These are phyloP conservation scores for Ptiloglossa arizonensis DNA, from an alignment of 1,140 invertebrate species.

Conservation along the genomic window DNA sequence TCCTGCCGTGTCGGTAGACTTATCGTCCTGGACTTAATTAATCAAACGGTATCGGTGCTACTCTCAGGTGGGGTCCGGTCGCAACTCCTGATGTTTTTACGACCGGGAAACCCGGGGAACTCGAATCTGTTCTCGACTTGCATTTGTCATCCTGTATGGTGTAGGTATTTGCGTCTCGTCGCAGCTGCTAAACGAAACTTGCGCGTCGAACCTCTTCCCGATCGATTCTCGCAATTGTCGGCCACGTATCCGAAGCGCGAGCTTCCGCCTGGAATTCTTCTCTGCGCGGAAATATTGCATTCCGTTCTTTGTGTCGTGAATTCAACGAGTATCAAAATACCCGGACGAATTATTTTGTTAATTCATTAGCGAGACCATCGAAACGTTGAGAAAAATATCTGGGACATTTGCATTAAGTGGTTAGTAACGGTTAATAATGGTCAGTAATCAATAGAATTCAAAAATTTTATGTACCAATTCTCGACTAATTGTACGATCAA, in stretches of 20 bases:
- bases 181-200: constrained; percentile 27
- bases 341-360: no score
- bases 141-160: constrained; percentile 47
- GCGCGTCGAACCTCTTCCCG: background rate
- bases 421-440: no score
- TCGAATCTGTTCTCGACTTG: constrained; percentile 54
- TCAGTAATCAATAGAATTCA: no score
- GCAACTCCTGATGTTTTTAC: constrained; percentile 44
- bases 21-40: constrained; percentile 65
- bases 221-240: background rate
- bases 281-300: no score
- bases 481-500: no score
- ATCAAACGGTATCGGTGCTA: constrained; percentile 56
- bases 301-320: no score
- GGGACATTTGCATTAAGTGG: no score
- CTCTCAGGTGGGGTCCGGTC: background rate
- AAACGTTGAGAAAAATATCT: no score
- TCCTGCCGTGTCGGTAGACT: constrained; percentile 37
- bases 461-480: no score
- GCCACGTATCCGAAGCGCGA: background rate
- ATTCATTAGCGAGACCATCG: no score
- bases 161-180: background rate
- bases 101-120: constrained; percentile 12
- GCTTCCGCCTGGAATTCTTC: background rate
- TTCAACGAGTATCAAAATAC: no score